These are phyloP conservation scores for Holocentrus rufus DNA, from an alignment of 2,797 vertebrate species.

Conservation along the genomic window DNA sequence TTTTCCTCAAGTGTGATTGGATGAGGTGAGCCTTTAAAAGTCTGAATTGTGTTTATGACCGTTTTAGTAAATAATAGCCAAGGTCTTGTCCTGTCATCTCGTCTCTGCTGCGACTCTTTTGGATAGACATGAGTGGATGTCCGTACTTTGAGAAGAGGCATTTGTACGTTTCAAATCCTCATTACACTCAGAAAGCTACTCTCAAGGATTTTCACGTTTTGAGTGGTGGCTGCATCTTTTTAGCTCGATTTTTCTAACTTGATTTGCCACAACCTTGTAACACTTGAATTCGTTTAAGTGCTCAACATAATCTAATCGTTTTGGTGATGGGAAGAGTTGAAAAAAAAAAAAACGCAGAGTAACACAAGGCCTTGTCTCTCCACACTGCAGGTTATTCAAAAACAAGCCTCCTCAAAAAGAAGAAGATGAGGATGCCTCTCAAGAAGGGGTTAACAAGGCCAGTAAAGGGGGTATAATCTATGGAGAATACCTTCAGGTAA, in stretches of 20 bases:
- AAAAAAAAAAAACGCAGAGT: conserved; percentile 16
- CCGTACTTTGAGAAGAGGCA: conserved; percentile 83
- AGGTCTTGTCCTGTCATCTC: conserved; percentile 20
- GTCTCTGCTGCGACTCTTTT: conserved; percentile 26
- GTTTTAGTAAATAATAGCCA: conserved; percentile 45
- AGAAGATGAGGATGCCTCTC: conserved; percentile 84
- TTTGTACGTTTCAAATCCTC: conserved; percentile 71
- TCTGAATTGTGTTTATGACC: conserved; percentile 4
- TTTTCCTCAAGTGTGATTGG: conserved; percentile 72
- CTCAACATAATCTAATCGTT: conserved; percentile 1
- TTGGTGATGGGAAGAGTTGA: background rate
- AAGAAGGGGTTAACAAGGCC: conserved; percentile 89
- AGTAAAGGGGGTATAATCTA: conserved; percentile 90
- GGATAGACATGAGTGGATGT: conserved; percentile 83
- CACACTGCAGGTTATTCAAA: conserved; percentile 82
- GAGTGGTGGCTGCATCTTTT: background rate
- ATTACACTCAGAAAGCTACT: background rate
- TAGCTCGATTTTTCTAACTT: background rate
- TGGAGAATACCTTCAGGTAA: conserved; percentile 91
- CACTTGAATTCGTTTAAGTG: conserved; percentile 4
- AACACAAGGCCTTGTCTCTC: conserved; percentile 35
- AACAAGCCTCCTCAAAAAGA: conserved; percentile 80
- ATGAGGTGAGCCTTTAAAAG: conserved; percentile 71
- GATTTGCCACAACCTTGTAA: background rate
- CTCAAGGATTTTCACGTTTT: background rate